Conservation (phyloP, 2,797 vertebrate genomes). For the Phoeniculus purpureus region DNA sequence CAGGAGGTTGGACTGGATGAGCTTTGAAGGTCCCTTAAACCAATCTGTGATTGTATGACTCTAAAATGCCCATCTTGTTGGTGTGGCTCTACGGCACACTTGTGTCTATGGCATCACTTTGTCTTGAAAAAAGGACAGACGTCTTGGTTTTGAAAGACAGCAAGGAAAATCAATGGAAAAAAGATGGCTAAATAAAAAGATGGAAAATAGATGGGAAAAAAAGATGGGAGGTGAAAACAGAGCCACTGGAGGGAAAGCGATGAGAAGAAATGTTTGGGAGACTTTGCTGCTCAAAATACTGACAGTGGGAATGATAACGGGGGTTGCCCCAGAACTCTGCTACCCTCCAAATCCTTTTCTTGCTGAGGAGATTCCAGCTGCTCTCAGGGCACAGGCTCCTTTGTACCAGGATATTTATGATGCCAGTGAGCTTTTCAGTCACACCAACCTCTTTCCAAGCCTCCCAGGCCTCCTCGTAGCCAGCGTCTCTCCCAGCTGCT, state of each 20-base stretch:
- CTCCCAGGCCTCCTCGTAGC: background rate
- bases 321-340: background rate
- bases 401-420: background rate
- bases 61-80: background rate
- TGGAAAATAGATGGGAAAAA: too few relatives aligned
- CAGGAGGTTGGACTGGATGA: too few relatives aligned
- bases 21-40: too few relatives aligned
- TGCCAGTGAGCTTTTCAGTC: background rate
- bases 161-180: background rate
- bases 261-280: background rate
- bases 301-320: fast-evolving
- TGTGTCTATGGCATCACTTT: background rate
- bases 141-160: background rate
- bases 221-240: background rate
- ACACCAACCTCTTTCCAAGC: background rate
- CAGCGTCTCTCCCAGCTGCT: background rate
- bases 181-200: background rate
- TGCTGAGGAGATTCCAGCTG: background rate
- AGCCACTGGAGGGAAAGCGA: background rate
- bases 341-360: background rate
- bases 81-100: background rate
- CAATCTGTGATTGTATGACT: too few relatives aligned
- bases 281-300: background rate
- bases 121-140: background rate
- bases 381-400: background rate